Evolutionary conservation across 2,113 vertebrate genomes (phyloP), one percentile per base, ranked within the genome.

Genomic region (Ctenodactylus gundi): DNA sequence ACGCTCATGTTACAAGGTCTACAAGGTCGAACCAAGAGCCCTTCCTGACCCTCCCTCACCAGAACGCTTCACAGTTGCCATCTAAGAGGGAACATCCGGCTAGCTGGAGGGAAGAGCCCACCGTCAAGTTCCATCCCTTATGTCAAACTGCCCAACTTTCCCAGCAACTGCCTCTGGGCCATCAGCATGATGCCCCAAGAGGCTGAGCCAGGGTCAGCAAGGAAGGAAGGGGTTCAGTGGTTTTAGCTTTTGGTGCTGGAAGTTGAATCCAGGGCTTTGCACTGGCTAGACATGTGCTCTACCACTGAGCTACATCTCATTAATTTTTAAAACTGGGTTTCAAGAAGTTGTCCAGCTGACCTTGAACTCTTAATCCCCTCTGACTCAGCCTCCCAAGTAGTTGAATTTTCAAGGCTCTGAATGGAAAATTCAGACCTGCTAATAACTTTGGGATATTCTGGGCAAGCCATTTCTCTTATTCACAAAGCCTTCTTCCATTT

Each of bases 41-140:
- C 81, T 85, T 89, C 92, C 88, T 73, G 80, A 78, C 75, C 65
- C 84, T 85, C 72, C 78, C 70, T 82, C 76, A 10, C 36, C n/a
- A 68, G 72, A 51, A 31, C 87, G 88, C 76, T 41, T 70, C 55
- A 31, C 62, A 82, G 83, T 58, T 60, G 85, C 90, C 89, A 92
- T 57, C 81, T 51, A 62, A 96, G 93, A 95, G 51, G 80, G 14
- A 76, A 87, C 76, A 88, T 68, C 77, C 2, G 6, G 92, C 39
- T 20, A 4, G 31, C 25, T 51, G 57, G 64, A 76, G n/a, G 85
- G 34, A 65, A 29, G 34, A 93, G 27, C 55, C 27, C n/a, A 67
- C 25, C 0, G 6, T 80, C 70, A 62, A 70, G 82, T 39, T 75
- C 87, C 18, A 87, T 57, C 76, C 72, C 58, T 64, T 36, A n/a